Conservation (phyloP, 2,113 vertebrate species). For the Tapirus terrestris region DNA sequence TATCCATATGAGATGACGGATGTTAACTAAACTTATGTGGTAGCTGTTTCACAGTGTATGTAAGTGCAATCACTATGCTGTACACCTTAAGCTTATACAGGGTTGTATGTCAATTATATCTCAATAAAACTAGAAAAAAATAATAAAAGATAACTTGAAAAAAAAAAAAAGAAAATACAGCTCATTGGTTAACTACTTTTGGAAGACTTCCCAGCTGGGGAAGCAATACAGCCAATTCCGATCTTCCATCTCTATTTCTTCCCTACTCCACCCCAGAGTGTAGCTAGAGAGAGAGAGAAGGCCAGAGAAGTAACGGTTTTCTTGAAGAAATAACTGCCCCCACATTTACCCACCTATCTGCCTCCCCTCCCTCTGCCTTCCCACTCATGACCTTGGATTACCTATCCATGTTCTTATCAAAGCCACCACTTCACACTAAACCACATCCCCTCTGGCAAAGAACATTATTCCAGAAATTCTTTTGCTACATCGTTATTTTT, state of each 20-base stretch:
- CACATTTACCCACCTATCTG: neutral
- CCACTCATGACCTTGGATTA: neutral
- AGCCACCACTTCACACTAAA: neutral
- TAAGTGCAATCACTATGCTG: neutral
- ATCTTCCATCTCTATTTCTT: neutral
- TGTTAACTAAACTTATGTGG: neutral
- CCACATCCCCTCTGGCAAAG: neutral
- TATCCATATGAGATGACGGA: neutral
- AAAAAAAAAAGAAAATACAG: neutral
- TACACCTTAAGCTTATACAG: neutral
- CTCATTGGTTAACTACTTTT: neutral
- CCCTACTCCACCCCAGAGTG: neutral
- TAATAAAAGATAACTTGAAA: neutral
- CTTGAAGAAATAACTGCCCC: neutral
- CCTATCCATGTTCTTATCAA: neutral
- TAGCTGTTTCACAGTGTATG: neutral
- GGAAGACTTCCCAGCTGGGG: neutral
- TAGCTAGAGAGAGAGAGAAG: neutral
- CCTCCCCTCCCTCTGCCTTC: neutral
- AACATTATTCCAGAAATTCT: conserved; percentile 8
- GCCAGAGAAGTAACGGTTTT: neutral
- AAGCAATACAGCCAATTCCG: neutral
- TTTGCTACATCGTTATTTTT: neutral
- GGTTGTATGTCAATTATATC: neutral
- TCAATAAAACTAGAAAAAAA: neutral